Conservation (phyloP, 2,888 invertebrate genomes). For the Blera fallax region DNA sequence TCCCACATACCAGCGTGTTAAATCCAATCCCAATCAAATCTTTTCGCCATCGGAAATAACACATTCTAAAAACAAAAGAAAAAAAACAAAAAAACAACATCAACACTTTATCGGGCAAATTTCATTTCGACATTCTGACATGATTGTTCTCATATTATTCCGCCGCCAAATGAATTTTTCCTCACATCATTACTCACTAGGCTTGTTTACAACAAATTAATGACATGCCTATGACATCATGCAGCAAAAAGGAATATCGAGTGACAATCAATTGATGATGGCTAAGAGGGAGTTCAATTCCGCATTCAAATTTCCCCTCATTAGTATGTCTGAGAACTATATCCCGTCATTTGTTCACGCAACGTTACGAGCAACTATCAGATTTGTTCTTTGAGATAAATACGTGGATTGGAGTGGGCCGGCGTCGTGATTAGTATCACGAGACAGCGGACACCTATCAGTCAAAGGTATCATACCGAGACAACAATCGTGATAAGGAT, state of each 20-base stretch:
- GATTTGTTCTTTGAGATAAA: conserved; percentile 1
- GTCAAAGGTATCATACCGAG: conserved; percentile 8
- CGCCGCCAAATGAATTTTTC: neutral
- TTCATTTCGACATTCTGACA: neutral
- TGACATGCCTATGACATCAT: neutral
- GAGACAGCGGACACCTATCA: conserved; percentile 21
- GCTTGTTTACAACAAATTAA: neutral
- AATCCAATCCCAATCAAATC: too few species aligned
- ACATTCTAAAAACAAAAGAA: too few species aligned
- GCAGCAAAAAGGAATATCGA: neutral
- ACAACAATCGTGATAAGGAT: conserved; percentile 25
- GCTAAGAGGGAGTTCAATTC: neutral
- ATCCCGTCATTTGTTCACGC: neutral
- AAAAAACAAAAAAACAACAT: too few species aligned
- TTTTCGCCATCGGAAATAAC: too few species aligned
- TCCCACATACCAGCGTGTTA: too few species aligned
- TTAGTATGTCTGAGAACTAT: neutral
- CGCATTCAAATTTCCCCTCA: neutral
- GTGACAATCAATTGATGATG: neutral
- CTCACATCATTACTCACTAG: neutral
- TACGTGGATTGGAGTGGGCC: neutral
- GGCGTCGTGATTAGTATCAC: neutral
- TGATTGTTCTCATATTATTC: neutral
- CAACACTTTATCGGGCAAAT: neutral
- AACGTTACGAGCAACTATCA: neutral